Base-by-base conservation (phyloP, 23 tunicate genomes). In the Ascidia mentula region DNA sequence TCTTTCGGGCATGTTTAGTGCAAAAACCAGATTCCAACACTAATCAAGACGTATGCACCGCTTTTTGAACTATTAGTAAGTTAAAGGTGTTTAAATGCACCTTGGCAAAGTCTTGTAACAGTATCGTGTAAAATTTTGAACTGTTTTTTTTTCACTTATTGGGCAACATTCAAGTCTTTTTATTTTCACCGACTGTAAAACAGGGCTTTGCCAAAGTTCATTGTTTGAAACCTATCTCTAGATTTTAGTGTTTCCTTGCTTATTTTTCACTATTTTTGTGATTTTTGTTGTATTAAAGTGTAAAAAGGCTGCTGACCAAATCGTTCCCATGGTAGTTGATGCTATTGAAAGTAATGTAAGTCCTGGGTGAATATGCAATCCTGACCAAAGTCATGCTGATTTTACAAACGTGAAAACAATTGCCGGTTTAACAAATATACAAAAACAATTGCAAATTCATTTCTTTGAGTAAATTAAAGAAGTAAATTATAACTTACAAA, bases 311-410 rank as follows among this genome's bases (percentile, higher is more conserved):
- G 81, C 82, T n/a, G 97, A 86, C 53, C 71, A 80, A 61, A 74
- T 85, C 18, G 40, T 84, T 22, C 90, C 90, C 31, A 69, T 34
- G 32, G 77, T 86, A 6, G 90, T 86, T 59, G 77, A 91, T 71
- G 97, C 97, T 36, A 91, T 91, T 34, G 53, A 60, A 40, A 82
- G 81, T 72, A 91, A 91, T 59, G 97, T 91, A 82, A 82, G 97
- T 91, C 72, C 8, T 53, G 65, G 13, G 65, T 53, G 65, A 53
- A 53, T 20, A 9, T 20, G 65, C 65, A 53, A 53, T 53, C 65
- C 22, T 3, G 65, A 28, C 13, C 7, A 5, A 5, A 5, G 22
- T 3, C 65, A 20, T 53, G 65, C 65, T 28, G 24, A 53, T 53
- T 53, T 42, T 42, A 12, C 12, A 42, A 42, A 42, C 12, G 15